phyloP scores from a whole-genome alignment of 2,888 invertebrate species.

The Diarsia dahlii region DNA sequence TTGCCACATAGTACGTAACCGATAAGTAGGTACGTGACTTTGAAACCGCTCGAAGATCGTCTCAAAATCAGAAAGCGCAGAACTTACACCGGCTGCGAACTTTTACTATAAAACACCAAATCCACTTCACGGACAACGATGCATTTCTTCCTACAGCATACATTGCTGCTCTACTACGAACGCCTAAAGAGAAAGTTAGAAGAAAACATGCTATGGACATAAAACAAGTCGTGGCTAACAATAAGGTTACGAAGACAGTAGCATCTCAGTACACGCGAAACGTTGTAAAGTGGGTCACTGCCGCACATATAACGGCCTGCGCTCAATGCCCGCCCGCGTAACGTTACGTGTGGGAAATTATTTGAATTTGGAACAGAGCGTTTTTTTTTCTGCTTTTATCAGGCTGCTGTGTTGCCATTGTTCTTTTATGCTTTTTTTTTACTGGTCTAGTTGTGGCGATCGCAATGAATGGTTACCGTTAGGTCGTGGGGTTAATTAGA shows the following conservation, averaged over 20 bases:
- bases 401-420: conserved; percentile 81
- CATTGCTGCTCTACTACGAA: conserved; percentile 67
- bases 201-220: conserved; percentile 64
- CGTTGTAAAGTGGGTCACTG: conserved; percentile 88
- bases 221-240: conserved; percentile 64
- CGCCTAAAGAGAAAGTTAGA: conserved; percentile 62
- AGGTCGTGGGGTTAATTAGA: conserved; percentile 67
- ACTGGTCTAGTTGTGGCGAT: conserved; percentile 82
- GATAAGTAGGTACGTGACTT: conserved; percentile 86
- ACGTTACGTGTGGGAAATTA: conserved; percentile 91
- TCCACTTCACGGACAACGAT: conserved; percentile 43
- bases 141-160: conserved; percentile 54
- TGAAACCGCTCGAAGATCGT: conserved; percentile 80
- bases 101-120: conserved; percentile 56
- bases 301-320: conserved; percentile 89
- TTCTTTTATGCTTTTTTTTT: conserved; percentile 82
- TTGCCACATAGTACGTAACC: conserved; percentile 83
- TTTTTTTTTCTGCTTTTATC: conserved; percentile 85
- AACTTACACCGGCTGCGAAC: conserved; percentile 73
- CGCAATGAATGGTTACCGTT: conserved; percentile 71
- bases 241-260: conserved; percentile 84
- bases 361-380: conserved; percentile 88
- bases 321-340: conserved; percentile 90
- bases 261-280: conserved; percentile 79
- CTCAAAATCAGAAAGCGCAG: conserved; percentile 90